phyloP scores from a whole-genome alignment of 2,888 invertebrate genomes.

The Euclidia mi region DNA sequence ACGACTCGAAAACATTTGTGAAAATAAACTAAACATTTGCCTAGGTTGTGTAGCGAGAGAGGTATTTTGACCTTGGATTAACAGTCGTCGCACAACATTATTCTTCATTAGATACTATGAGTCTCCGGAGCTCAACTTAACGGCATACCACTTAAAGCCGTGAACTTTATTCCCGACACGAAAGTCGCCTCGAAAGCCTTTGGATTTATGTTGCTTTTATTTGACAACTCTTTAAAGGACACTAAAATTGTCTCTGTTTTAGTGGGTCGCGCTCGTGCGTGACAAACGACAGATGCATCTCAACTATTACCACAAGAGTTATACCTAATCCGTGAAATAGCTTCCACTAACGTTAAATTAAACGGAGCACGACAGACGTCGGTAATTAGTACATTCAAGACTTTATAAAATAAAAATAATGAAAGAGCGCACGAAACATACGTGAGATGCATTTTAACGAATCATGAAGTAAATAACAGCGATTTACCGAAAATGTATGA shows the following conservation, averaged over 20 bases:
- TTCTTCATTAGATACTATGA: constrained; percentile 51
- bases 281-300: constrained; percentile 26
- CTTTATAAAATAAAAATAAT: constrained; percentile 2
- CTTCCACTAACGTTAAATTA: constrained; percentile 9
- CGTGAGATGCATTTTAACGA: constrained; percentile 14
- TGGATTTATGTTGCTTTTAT: constrained; percentile 53
- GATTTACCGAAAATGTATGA: constrained; percentile 38
- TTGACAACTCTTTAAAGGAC: constrained; percentile 52
- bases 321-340: constrained; percentile 9
- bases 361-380: constrained; percentile 4
- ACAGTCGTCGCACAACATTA: constrained; percentile 33
- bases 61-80: constrained; percentile 33
- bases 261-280: constrained; percentile 23
- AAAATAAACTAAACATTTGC: constrained; percentile 3
- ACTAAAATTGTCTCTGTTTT: constrained; percentile 44
- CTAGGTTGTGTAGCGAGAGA: constrained; percentile 7
- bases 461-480: constrained; percentile 14
- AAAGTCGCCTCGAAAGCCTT: constrained; percentile 40
- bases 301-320: constrained; percentile 20
- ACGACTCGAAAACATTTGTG: neutral
- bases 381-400: neutral
- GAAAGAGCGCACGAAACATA: constrained; percentile 2
- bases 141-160: constrained; percentile 45
- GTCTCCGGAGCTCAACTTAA: constrained; percentile 39
- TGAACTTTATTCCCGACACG: constrained; percentile 52